Conservation (phyloP, 2,113 vertebrate genomes). For the Varanus komodoensis region DNA sequence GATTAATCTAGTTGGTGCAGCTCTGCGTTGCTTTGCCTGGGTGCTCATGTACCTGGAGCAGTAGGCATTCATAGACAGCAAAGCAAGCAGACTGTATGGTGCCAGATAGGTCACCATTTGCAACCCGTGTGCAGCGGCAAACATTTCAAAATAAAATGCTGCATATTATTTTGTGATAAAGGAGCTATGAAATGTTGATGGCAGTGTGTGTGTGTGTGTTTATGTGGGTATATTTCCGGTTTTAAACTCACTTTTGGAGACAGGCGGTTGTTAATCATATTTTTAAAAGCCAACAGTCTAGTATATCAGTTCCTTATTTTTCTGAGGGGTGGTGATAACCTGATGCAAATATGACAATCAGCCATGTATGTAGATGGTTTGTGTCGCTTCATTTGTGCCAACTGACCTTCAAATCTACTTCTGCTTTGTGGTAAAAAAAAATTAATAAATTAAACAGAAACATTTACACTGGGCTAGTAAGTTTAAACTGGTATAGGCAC, state of each 20-base stretch:
- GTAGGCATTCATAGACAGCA: not conserved
- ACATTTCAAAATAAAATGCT: accelerated
- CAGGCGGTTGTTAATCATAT: not conserved
- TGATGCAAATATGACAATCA: not conserved
- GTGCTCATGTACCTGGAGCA: accelerated
- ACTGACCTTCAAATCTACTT: not conserved
- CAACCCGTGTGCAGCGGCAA: not conserved
- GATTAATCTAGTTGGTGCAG: accelerated
- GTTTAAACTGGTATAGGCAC: not conserved
- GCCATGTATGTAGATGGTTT: not conserved
- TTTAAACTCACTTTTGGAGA: not conserved
- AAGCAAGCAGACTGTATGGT: not conserved
- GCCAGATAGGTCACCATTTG: accelerated
- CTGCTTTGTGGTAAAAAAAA: not conserved
- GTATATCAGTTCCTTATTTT: not conserved
- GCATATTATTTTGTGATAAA: accelerated
- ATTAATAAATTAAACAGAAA: not conserved
- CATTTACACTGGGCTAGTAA: not conserved
- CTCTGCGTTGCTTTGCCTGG: not conserved
- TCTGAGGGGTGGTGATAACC: not conserved
- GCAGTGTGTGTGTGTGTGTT: not conserved
- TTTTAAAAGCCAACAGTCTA: not conserved
- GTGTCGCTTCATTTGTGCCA: not conserved
- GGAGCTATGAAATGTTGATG: accelerated
- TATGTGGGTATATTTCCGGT: too few species aligned